These are phyloP conservation scores for Nebria salina DNA, from an alignment of 2,888 invertebrate species.

Conservation along the genomic window DNA sequence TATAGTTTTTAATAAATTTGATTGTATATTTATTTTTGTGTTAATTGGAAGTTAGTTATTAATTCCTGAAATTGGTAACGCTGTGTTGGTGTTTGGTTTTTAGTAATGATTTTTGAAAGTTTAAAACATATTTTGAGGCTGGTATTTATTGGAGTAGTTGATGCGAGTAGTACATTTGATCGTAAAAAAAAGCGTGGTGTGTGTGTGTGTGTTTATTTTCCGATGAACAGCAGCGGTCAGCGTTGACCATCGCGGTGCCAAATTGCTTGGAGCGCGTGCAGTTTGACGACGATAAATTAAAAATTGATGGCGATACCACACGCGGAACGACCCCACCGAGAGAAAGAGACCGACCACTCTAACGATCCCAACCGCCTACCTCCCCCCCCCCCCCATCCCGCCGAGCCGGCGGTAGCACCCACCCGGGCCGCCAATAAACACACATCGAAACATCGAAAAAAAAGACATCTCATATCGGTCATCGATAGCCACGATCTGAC, in stretches of 20 bases:
- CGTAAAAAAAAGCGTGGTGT: background rate
- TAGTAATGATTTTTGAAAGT: too few species aligned
- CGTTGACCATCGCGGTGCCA: conserved; percentile 28
- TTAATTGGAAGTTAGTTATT: too few species aligned
- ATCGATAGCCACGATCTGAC: background rate
- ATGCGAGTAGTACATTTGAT: background rate
- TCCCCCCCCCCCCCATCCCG: background rate
- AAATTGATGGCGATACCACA: conserved; percentile 49
- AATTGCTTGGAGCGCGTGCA: conserved; percentile 55
- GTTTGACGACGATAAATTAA: conserved; percentile 55
- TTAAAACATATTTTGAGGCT: too few species aligned
- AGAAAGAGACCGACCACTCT: background rate
- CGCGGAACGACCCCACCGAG: background rate
- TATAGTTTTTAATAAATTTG: too few species aligned
- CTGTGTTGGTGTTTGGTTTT: too few species aligned
- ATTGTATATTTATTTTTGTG: too few species aligned
- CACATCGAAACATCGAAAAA: background rate
- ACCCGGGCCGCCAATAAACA: background rate
- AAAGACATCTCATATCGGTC: background rate
- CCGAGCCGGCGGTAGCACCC: too few species aligned
- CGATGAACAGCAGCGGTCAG: conserved; percentile 17
- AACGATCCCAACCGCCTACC: background rate
- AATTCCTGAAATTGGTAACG: too few species aligned
- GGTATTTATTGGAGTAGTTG: background rate
- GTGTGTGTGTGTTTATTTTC: background rate